These are phyloP conservation scores for Trissoscelio sp. DNA, from an alignment of 2,888 invertebrate genomes.

Conservation along the genomic window DNA sequence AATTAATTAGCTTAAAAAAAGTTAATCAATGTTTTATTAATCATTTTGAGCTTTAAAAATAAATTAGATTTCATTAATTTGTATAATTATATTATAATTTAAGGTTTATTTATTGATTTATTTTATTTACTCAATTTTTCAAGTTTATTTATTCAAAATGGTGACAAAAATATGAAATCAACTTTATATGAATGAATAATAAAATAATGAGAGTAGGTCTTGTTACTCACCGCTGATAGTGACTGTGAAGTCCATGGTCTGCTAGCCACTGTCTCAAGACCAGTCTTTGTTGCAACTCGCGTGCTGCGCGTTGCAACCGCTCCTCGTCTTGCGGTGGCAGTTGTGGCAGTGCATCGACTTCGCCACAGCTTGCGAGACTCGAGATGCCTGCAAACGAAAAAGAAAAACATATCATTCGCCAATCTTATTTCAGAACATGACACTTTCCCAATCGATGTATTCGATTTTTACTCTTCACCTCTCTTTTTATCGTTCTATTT, in stretches of 20 bases:
- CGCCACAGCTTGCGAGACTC: slow-evolving; percentile 91
- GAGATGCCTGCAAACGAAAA: slow-evolving; percentile 88
- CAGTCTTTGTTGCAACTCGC: slow-evolving; percentile 91
- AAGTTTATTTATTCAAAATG: too few relatives aligned
- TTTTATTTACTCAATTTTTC: too few relatives aligned
- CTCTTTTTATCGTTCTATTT: slow-evolving; percentile 1
- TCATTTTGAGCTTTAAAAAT: too few relatives aligned
- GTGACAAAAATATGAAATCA: too few relatives aligned
- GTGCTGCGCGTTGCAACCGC: slow-evolving; percentile 91
- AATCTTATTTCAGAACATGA: slow-evolving; percentile 31
- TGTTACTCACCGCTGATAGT: slow-evolving; percentile 86
- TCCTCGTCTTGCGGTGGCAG: slow-evolving; percentile 93
- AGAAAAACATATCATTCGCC: slow-evolving; percentile 42
- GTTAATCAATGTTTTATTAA: too few relatives aligned
- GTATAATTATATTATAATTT: too few relatives aligned
- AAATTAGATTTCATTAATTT: too few relatives aligned
- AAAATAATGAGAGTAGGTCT: slow-evolving; percentile 15
- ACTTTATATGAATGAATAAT: too few relatives aligned
- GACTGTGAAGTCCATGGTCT: slow-evolving; percentile 89
- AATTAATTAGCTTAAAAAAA: too few relatives aligned
- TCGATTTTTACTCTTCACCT: slow-evolving; percentile 2
- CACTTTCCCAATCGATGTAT: slow-evolving; percentile 23
- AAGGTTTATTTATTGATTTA: too few relatives aligned
- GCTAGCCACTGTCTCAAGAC: slow-evolving; percentile 94
- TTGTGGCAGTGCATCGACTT: slow-evolving; percentile 91